These are phyloP conservation scores for Tadarida brasiliensis DNA, from an alignment of 2,797 vertebrate genomes.

Conservation along the genomic window DNA sequence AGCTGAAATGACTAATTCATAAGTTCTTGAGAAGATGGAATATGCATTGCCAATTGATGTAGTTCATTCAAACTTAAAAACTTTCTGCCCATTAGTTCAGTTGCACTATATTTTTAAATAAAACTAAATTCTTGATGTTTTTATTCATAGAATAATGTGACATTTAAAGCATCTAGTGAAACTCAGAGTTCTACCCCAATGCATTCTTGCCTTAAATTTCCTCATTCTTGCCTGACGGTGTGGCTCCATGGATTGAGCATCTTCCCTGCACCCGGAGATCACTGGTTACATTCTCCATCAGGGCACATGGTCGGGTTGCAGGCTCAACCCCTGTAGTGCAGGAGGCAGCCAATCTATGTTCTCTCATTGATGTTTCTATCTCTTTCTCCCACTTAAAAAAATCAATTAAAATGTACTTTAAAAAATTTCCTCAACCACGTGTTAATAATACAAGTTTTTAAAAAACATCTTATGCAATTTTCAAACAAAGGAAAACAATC, in stretches of 20 bases:
- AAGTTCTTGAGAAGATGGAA: conserved; percentile 58
- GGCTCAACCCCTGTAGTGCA: too few relatives aligned
- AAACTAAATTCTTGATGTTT: conserved; percentile 50
- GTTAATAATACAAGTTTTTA: neutral
- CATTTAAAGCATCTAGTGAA: neutral
- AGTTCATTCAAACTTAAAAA: conserved; percentile 53
- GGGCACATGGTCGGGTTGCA: too few relatives aligned
- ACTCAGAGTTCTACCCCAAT: neutral
- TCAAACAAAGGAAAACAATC: neutral
- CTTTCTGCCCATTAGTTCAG: neutral
- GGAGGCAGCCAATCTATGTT: too few relatives aligned
- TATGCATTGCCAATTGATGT: conserved; percentile 4
- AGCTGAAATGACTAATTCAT: conserved; percentile 62
- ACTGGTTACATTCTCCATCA: too few relatives aligned
- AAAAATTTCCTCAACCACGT: neutral
- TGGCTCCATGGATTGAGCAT: too few relatives aligned
- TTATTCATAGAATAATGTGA: conserved; percentile 23
- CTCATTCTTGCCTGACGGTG: neutral
- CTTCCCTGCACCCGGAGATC: too few relatives aligned
- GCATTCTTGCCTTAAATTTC: neutral
- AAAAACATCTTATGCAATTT: neutral
- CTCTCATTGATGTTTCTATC: too few relatives aligned
- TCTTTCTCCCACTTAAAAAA: too few relatives aligned
- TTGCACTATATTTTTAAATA: neutral
- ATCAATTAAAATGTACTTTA: too few relatives aligned